phyloP scores from a whole-genome alignment of 2,113 vertebrate species.

The Hydrolagus affinis region DNA sequence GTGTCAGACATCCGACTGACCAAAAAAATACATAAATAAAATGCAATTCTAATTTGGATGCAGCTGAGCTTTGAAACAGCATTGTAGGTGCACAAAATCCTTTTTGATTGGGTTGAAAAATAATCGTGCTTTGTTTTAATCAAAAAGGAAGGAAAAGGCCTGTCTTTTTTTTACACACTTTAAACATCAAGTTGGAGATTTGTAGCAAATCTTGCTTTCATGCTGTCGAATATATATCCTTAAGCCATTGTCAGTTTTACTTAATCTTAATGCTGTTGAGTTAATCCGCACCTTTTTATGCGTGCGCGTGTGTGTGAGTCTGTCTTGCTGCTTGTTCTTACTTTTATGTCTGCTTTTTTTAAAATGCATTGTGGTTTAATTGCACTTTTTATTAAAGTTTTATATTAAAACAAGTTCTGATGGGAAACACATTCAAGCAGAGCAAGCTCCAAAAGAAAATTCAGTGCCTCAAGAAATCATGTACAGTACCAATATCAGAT shows the following conservation, averaged over 20 bases:
- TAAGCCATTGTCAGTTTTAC: not conserved
- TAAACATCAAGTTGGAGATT: not conserved
- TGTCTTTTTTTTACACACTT: not conserved
- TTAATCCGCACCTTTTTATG: not conserved
- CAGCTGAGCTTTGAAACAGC: not conserved
- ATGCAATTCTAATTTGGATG: not conserved
- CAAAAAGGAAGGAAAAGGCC: too few species aligned
- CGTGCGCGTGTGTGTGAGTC: too few species aligned
- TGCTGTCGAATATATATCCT: not conserved
- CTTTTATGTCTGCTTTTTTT: too few species aligned
- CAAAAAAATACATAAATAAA: not conserved
- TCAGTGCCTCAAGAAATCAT: not conserved
- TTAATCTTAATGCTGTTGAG: not conserved
- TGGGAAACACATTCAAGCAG: slow-evolving; percentile 23
- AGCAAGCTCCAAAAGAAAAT: slow-evolving; percentile 1
- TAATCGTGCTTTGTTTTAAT: too few species aligned
- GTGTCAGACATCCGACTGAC: too few species aligned
- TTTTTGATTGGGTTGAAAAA: too few species aligned
- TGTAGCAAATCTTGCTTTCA: not conserved
- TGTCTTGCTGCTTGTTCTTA: too few species aligned
- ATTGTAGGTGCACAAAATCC: too few species aligned
- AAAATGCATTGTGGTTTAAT: too few species aligned
- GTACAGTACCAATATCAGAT: not conserved
- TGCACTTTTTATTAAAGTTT: too few species aligned
- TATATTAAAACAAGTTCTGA: too few species aligned